Base-by-base conservation (phyloP, 2,797 vertebrate genomes). In the Ciconia nigra region DNA sequence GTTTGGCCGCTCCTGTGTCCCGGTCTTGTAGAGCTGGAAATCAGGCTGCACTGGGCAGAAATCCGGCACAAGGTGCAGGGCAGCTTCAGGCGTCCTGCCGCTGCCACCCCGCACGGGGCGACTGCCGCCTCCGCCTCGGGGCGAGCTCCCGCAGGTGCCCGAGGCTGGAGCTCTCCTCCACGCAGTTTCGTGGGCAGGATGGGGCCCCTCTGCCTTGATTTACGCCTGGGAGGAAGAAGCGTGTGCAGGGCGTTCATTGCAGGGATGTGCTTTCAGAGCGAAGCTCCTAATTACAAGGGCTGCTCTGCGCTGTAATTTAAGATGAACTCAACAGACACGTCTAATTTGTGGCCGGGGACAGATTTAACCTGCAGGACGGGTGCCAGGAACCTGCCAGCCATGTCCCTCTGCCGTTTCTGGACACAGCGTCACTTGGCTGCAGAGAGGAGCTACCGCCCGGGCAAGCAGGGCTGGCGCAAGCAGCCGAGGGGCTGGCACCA, bases 301-400 rank as follows among this genome's bases (percentile, higher is more conserved):
- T 0, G 5, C 62, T 77, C 57, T 5, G n/a, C 88, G 19, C 96
- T 96, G 77, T 96, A 97, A 98, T 97, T 97, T 93, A 59, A 42
- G 85, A 77, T 74, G 86, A 87, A 29, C 94, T 81, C 95, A 80
- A 58, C 85, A 72, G 82, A 90, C 70, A 44, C 24, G 0, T 91
- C 95, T 97, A 46, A 97, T 96, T 96, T 96, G 97, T 69, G 95
- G 97, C 77, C 7, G 13, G 66, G 86, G 96, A 80, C 94, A 55
- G 86, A 97, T 97, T 97, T 96, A 96, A 96, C 94, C 85, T 89
- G 59, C 57, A 49, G 37, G 73, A 88, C 1, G 57, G 67, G 79
- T 35, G 67, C 77, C 86, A 87, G 58, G 59, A 70, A 77, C 83
- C 96, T 95, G 92, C 89, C 70, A 42, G 83, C 61, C 17, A 2